Conservation (phyloP, 2,113 vertebrate species). For the Campylomormyrus tamandua region DNA sequence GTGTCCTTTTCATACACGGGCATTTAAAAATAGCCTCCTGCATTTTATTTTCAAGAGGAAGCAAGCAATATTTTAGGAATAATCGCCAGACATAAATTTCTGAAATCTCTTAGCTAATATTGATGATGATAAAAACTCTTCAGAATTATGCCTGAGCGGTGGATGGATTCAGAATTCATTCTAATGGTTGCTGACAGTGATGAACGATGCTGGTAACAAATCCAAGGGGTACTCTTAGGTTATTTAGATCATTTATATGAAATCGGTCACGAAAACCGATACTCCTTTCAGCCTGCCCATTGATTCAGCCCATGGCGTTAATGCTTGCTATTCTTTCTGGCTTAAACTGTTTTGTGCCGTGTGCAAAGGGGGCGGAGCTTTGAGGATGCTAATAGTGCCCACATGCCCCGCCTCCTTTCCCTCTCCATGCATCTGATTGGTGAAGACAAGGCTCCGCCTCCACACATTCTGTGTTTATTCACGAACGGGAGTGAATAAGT, state of each 20-base stretch:
- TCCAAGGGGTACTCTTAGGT: neutral
- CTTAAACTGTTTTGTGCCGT: neutral
- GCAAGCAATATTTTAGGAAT: neutral
- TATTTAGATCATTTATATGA: constrained; percentile 3
- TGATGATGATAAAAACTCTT: neutral
- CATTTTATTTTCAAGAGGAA: neutral
- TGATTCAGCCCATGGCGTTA: neutral
- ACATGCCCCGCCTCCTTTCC: neutral
- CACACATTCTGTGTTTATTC: neutral
- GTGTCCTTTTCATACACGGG: neutral
- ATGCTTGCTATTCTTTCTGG: neutral
- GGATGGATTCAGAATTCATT: constrained; percentile 3
- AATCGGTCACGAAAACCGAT: neutral
- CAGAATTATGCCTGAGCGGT: neutral
- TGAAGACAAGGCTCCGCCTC: neutral
- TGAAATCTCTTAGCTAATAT: neutral
- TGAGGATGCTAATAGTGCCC: neutral
- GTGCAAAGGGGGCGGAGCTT: neutral
- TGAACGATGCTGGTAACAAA: neutral
- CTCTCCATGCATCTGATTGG: neutral
- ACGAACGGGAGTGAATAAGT: neutral
- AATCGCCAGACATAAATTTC: neutral
- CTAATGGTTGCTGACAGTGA: neutral
- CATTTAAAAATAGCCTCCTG: neutral
- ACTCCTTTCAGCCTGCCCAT: neutral